These are phyloP conservation scores for Teleopsis dalmanni DNA, from an alignment of 1,140 invertebrate genomes.

Conservation along the genomic window DNA sequence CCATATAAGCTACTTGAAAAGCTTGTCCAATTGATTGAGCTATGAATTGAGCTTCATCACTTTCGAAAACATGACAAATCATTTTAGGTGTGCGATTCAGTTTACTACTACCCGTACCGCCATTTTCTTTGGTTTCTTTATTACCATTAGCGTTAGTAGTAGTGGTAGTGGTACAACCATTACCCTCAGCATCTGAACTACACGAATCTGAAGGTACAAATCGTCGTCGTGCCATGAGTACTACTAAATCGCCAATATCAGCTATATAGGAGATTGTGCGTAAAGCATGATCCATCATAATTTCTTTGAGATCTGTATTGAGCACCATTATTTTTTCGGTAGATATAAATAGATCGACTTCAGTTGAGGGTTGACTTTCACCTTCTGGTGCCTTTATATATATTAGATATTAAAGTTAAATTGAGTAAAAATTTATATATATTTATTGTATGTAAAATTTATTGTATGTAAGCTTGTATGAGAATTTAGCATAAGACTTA, in stretches of 20 bases:
- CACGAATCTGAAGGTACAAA: slow-evolving; percentile 57
- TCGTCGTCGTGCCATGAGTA: slow-evolving; percentile 92
- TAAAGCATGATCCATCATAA: slow-evolving; percentile 99
- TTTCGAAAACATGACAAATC: slow-evolving; percentile 99
- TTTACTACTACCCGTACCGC: slow-evolving; percentile 3
- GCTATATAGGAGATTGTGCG: slow-evolving; percentile 98
- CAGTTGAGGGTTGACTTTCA: slow-evolving; percentile 96
- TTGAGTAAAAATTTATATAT: not conserved
- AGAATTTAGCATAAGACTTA: slow-evolving; percentile 19
- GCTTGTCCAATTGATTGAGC: slow-evolving; percentile 99
- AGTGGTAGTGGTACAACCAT: not conserved
- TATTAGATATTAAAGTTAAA: slow-evolving; percentile 1
- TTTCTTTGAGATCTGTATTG: slow-evolving; percentile 98
- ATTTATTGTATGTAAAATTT: not conserved
- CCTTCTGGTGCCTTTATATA: slow-evolving; percentile 88
- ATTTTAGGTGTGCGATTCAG: slow-evolving; percentile 90
- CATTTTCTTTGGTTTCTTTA: slow-evolving; percentile 17
- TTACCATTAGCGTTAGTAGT: not conserved
- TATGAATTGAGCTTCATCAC: slow-evolving; percentile 98
- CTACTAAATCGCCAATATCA: slow-evolving; percentile 97
- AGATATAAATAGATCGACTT: slow-evolving; percentile 98
- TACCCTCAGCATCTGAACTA: slow-evolving; percentile 9
- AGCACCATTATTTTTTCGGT: slow-evolving; percentile 99
- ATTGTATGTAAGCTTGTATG: no score
- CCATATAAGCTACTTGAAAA: slow-evolving; percentile 99